phyloP scores from a whole-genome alignment of 2,888 invertebrate genomes.

The Chirona hameri region DNA sequence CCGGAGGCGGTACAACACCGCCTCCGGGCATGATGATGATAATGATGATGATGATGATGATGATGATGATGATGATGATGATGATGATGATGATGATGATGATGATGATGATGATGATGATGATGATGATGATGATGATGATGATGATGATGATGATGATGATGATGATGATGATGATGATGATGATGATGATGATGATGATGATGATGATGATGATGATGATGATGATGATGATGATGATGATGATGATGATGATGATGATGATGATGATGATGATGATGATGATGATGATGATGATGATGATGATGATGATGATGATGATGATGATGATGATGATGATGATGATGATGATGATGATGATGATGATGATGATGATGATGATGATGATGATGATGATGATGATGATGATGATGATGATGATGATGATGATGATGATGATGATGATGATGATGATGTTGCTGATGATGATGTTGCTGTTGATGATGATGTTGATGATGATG shows the following conservation, averaged over 20 bases:
- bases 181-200: neutral
- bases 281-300: slow-evolving; percentile 22
- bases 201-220: slow-evolving; percentile 22
- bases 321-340: slow-evolving; percentile 22
- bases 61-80: neutral
- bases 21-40: neutral
- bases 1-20: no score
- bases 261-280: slow-evolving; percentile 22
- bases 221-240: slow-evolving; percentile 22
- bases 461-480: no score
- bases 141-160: neutral
- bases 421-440: slow-evolving; percentile 10
- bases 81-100: neutral
- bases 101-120: neutral
- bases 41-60: neutral
- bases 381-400: slow-evolving; percentile 22
- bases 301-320: slow-evolving; percentile 22
- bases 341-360: slow-evolving; percentile 22
- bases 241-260: slow-evolving; percentile 22
- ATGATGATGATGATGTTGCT: no score
- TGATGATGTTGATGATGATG: no score
- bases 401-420: slow-evolving; percentile 22
- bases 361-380: slow-evolving; percentile 22
- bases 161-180: neutral
- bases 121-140: neutral